Base-by-base conservation (phyloP, 2,888 invertebrate species). In the Elegia similella region DNA sequence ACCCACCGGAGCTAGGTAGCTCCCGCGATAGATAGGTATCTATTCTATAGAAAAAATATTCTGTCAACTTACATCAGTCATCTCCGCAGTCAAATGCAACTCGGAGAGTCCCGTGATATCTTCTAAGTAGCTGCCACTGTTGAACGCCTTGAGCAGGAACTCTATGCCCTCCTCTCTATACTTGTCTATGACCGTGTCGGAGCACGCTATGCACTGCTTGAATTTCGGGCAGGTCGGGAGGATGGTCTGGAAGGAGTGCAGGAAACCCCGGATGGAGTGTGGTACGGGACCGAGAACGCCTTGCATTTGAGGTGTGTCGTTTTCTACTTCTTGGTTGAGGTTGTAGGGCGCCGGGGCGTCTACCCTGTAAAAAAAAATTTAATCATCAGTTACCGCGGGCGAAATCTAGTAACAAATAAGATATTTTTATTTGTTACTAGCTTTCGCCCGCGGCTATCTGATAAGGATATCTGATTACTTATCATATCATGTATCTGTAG, bases 121-220 rank as follows among this genome's bases (percentile, higher is more conserved):
- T 85, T 98, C 98, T 72, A 99, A 92, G 84, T 95, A 95, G 60
- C 93, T 94, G 0, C 97, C 95, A 65, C 95, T 95, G 73, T 96
- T 95, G 72, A 97, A 96, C 0, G 95, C 97, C 69, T 95, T 93
- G 54, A 96, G 75, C 30, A 98, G 80, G 79, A 98, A 98, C 15
- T 94, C 93, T 52, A 94, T 93, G 0, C 95, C 95, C 10, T 93
- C 88, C 0, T 80, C 74, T 55, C 69, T 78, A 58, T 90, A 92
- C 50, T 78, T 75, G 10, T 78, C 68, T 6, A 90, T 61, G 1
- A 92, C 85, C 0, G 75, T 59, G 63, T 93, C 87, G 0, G 98
- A 98, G 78, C 99, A 99, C 0, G 98, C 99, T 47, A 98, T 97
- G 76, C 99, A 99, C 65, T 96, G 95, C 56, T 94, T 93, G 90